Evolutionary conservation across 2,113 vertebrate species (phyloP).

Genomic region (Bubo bubo): DNA sequence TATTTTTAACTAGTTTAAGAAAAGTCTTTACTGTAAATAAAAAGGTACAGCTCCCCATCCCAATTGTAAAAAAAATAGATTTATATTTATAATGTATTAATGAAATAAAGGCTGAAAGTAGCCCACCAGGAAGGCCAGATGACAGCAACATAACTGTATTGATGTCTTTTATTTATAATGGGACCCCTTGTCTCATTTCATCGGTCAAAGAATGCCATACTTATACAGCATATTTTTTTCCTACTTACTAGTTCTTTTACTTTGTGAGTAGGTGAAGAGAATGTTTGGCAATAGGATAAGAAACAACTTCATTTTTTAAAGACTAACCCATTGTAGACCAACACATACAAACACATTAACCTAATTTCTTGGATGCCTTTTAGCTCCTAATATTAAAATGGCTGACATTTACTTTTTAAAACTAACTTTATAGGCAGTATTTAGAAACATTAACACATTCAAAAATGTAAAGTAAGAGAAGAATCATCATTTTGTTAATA

Average conservation of each 20-base stretch:
- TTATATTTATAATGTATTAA: neutral
- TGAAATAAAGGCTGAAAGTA: neutral
- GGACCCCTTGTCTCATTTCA: neutral
- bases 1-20: slow-evolving; percentile 41
- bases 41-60: neutral
- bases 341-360: neutral
- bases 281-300: neutral
- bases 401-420: neutral
- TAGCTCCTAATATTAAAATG: neutral
- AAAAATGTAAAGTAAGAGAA: neutral
- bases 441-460: neutral
- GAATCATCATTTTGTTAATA: neutral
- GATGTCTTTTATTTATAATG: neutral
- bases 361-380: neutral
- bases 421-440: neutral
- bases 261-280: neutral
- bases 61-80: neutral
- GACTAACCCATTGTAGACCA: neutral
- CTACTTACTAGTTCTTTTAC: neutral
- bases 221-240: neutral
- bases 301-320: neutral
- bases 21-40: neutral
- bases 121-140: neutral
- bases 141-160: neutral
- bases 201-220: neutral